Evolutionary conservation across 1,140 invertebrate species (phyloP).

Genomic region (Aplysia californica): DNA sequence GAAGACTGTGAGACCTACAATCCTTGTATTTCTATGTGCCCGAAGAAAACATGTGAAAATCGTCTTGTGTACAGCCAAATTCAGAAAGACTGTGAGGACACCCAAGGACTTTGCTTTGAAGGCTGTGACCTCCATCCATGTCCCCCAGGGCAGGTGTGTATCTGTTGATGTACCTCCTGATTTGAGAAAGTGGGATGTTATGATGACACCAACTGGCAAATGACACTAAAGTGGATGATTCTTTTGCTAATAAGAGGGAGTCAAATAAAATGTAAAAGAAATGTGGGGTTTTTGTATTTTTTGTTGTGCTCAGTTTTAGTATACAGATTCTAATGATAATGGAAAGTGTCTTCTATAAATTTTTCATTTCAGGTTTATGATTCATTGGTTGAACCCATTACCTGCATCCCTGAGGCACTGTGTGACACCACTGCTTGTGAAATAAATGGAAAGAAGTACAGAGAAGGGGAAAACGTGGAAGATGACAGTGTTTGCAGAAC

Average conservation of each 20-base stretch:
- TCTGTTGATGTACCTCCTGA: too few relatives aligned
- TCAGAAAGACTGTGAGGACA: slow-evolving; percentile 74
- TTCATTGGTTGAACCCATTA: slow-evolving; percentile 74
- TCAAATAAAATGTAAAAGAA: too few relatives aligned
- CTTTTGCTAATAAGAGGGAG: too few relatives aligned
- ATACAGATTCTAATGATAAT: too few relatives aligned
- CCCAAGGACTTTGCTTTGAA: slow-evolving; percentile 69
- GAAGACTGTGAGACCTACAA: slow-evolving; percentile 84
- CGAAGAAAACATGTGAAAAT: slow-evolving; percentile 85
- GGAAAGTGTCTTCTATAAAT: too few relatives aligned
- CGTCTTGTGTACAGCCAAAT: slow-evolving; percentile 72
- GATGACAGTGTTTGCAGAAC: slow-evolving; percentile 70
- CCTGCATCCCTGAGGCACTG: slow-evolving; percentile 79
- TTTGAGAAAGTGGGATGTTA: too few relatives aligned
- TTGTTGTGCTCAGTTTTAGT: too few relatives aligned
- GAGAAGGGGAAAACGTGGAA: slow-evolving; percentile 82
- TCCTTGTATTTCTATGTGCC: slow-evolving; percentile 84
- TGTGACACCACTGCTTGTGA: slow-evolving; percentile 79
- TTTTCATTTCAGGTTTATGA: slow-evolving; percentile 76
- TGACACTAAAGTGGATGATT: too few relatives aligned
- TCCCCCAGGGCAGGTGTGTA: slow-evolving; percentile 60
- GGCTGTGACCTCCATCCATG: slow-evolving; percentile 80
- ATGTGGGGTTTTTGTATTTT: too few relatives aligned
- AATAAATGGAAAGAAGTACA: slow-evolving; percentile 75
- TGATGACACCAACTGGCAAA: too few relatives aligned